Evolutionary conservation across 2,113 vertebrate genomes (phyloP).

Genomic region (Mustelus asterias): DNA sequence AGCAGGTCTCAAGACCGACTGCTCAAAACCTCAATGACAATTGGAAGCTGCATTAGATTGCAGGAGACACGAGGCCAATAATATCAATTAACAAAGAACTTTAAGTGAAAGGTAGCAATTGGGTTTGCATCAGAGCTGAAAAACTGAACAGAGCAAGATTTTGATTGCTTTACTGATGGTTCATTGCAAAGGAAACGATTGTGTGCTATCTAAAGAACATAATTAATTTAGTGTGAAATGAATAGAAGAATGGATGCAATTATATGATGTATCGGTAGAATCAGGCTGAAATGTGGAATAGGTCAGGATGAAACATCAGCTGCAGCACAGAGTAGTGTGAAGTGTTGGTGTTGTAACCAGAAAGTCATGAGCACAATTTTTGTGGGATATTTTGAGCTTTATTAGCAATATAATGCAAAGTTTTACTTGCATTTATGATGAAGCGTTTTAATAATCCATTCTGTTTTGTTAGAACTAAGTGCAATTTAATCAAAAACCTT

Average conservation of each 20-base stretch:
- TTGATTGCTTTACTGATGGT: neutral
- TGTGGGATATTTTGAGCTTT: neutral
- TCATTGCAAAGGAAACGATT: neutral
- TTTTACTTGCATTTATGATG: neutral
- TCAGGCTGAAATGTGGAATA: neutral
- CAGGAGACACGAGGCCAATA: neutral
- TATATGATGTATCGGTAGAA: neutral
- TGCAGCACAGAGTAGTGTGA: neutral
- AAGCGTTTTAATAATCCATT: neutral
- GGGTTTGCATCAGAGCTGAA: neutral
- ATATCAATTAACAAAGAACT: neutral
- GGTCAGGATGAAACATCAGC: too few relatives aligned
- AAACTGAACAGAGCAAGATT: neutral
- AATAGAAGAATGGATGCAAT: too few relatives aligned
- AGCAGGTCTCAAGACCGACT: neutral
- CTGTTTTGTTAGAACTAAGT: neutral
- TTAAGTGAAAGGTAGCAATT: neutral
- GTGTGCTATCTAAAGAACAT: too few relatives aligned
- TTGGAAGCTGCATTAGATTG: neutral
- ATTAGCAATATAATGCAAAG: neutral
- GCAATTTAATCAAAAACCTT: neutral
- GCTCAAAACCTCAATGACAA: neutral
- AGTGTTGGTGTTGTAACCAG: neutral
- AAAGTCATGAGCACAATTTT: neutral
- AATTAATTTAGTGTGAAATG: too few relatives aligned